Base-by-base conservation (phyloP, 2,888 invertebrate species). In the Zygogramma bicolorata region DNA sequence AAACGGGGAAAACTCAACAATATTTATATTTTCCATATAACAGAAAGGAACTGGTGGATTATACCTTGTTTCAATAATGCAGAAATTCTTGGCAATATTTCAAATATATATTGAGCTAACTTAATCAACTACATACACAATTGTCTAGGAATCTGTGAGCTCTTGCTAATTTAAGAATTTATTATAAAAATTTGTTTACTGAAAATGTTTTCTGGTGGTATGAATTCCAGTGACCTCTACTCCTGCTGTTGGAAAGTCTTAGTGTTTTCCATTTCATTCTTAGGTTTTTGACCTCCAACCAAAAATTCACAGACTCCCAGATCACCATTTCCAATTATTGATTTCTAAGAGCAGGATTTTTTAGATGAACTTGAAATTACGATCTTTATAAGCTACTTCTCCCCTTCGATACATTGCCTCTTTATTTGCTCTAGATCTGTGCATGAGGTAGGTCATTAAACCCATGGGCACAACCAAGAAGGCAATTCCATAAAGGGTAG, bases 301-400 rank as follows among this genome's bases (percentile, higher is more conserved):
- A 46, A 53, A n/a, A 25, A 25, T n/a, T 53, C n/a, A n/a, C 53
- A 53, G n/a, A 53, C 53, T n/a, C 7, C 13, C 53, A 27, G 25
- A 53, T 6, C 3, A 22, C n/a, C n/a, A n/a, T 38, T 53, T 27
- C n/a, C 8, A 46, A 20, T 18, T 18, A 13, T 38, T n/a, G n/a
- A 53, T 25, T n/a, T 53, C 22, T 5, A 61, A 13, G 2, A 1
- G 15, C 15, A 58, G 6, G 3, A 4, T 15, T 13, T 6, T 2
- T 89, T 91, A 93, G 70, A 88, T 85, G 74, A 93, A 92, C 88
- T 94, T 95, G 82, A 91, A 92, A 27, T 84, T 75, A 81, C 95
- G 91, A 82, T 95, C 95, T 81, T 89, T 92, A 87, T 95, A 95
- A 46, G 91, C 89, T 1, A 95, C 89, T 87, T 94, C 90, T 27